A percentile compares a stretch with the other conserved stretches of the same genome.
Evolutionary conservation across 2,888 invertebrate genomes (phyloP).

Genomic region (Antheraea assamensis): DNA sequence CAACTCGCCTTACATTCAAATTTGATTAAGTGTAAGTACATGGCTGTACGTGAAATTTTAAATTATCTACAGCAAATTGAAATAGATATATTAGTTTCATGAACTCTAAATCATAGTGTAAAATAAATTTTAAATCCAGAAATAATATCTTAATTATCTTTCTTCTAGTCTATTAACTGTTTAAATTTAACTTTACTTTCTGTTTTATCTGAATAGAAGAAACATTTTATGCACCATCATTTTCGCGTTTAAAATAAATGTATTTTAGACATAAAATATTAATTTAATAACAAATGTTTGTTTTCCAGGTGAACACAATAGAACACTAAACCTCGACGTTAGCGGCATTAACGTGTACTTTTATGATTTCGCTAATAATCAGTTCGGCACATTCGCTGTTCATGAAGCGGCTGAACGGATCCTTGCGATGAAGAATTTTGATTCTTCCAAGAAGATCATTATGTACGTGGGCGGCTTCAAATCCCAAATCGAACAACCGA

Average conservation of each 20-base stretch:
- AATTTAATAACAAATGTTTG: not conserved
- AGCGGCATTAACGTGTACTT: conserved; percentile 39
- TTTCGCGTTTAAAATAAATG: no score
- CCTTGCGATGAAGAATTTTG: conserved; percentile 48
- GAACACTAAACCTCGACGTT: conserved; percentile 37
- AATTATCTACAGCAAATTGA: no score
- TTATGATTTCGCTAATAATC: conserved; percentile 52
- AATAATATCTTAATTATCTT: no score
- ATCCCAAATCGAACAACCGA: conserved; percentile 63
- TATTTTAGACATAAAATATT: no score
- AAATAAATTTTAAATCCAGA: no score
- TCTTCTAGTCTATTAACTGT: no score
- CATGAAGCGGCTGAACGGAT: conserved; percentile 58
- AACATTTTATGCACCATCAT: not conserved
- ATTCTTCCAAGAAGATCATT: conserved; percentile 38
- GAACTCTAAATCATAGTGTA: no score
- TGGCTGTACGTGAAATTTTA: not conserved
- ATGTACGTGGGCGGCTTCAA: conserved; percentile 14
- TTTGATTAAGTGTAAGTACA: conserved; percentile 67
- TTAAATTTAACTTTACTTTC: no score
- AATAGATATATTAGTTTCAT: no score
- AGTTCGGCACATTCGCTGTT: conserved; percentile 50
- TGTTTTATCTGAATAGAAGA: no score
- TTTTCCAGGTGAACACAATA: conserved; percentile 57
- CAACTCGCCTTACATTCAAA: conserved; percentile 58